phyloP scores from a whole-genome alignment of 2,888 invertebrate genomes.

The Ochlodes sylvanus region DNA sequence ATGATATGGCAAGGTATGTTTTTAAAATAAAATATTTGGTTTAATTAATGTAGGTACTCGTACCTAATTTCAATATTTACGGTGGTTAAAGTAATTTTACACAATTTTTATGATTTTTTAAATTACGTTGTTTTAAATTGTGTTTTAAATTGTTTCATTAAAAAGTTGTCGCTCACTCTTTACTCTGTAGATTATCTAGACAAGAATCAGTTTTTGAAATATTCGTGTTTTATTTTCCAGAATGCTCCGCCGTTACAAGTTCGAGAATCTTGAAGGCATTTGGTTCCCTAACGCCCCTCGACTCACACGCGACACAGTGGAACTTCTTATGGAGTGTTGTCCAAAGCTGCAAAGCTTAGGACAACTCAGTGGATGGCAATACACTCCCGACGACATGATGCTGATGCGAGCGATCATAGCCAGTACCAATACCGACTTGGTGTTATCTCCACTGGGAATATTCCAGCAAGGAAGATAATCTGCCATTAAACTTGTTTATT shows the following conservation, averaged over 20 bases:
- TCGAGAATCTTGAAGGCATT: constrained; percentile 86
- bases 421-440: constrained; percentile 87
- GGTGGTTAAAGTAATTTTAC: too few species aligned
- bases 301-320: constrained; percentile 86
- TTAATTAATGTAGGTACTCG: too few species aligned
- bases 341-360: constrained; percentile 87
- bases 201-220: not conserved
- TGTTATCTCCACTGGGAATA: constrained; percentile 86
- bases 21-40: not conserved
- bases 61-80: too few species aligned
- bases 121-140: too few species aligned
- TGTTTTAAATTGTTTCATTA: too few species aligned
- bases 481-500: constrained; percentile 8
- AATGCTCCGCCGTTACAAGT: constrained; percentile 87
- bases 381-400: constrained; percentile 88
- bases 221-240: constrained; percentile 66
- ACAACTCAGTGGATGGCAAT: constrained; percentile 88
- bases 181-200: too few species aligned
- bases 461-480: constrained; percentile 67
- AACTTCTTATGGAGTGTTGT: constrained; percentile 88
- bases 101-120: too few species aligned
- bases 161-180: too few species aligned
- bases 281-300: constrained; percentile 89
- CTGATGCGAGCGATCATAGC: constrained; percentile 87
- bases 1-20: constrained; percentile 86